phyloP scores from a whole-genome alignment of 2,888 invertebrate genomes.

The Spialia ferax region DNA sequence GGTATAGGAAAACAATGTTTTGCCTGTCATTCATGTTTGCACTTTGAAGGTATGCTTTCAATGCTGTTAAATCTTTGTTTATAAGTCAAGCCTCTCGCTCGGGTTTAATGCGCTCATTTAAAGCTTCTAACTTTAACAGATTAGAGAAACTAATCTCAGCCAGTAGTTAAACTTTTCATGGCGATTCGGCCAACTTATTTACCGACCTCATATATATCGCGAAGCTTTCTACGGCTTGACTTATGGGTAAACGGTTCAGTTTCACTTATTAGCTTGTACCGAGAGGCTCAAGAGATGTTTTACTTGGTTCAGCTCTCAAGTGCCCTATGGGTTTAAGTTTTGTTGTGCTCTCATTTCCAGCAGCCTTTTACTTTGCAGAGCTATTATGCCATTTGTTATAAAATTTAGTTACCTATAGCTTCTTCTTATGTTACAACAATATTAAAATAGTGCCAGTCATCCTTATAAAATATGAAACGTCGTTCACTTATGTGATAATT shows the following conservation, averaged over 20 bases:
- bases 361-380: not conserved
- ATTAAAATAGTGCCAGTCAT: too few relatives aligned
- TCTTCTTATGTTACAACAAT: too few relatives aligned
- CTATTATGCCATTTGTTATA: not conserved
- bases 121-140: constrained; percentile 23
- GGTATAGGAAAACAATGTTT: not conserved
- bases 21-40: not conserved
- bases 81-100: not conserved
- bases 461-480: too few relatives aligned
- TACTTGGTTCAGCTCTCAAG: constrained; percentile 22
- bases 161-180: constrained; percentile 28
- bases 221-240: constrained; percentile 38
- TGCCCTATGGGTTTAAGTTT: constrained; percentile 11
- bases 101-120: not conserved
- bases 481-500: too few relatives aligned
- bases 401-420: not conserved
- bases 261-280: constrained; percentile 12
- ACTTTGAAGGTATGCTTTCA: not conserved
- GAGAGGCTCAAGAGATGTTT: constrained; percentile 21
- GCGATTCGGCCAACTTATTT: constrained; percentile 34
- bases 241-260: constrained; percentile 23
- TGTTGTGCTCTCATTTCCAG: constrained; percentile 7
- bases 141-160: constrained; percentile 25
- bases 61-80: not conserved
- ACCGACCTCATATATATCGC: constrained; percentile 31